These are phyloP conservation scores for Rutpela maculata DNA, from an alignment of 2,888 invertebrate species.

Conservation along the genomic window DNA sequence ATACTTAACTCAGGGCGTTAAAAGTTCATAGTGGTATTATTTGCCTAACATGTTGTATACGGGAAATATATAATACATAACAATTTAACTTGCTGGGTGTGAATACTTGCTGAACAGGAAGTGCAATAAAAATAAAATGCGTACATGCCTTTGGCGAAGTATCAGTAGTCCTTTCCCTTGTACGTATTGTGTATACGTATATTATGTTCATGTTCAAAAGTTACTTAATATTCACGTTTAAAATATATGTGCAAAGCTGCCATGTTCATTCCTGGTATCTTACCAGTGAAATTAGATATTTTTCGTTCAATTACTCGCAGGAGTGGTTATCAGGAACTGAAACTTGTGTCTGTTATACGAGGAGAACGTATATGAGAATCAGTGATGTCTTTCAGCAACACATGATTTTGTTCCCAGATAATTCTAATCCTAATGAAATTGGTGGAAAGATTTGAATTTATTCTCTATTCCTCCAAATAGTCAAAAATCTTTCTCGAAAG, in stretches of 20 bases:
- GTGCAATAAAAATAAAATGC: constrained; percentile 18
- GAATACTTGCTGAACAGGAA: constrained; percentile 12
- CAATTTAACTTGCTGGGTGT: constrained; percentile 5
- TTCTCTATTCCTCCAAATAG: too few relatives aligned
- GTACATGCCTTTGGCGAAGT: constrained; percentile 7
- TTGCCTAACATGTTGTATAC: constrained; percentile 20
- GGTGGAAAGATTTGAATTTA: too few relatives aligned
- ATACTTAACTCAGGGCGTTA: neutral
- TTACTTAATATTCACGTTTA: constrained; percentile 1
- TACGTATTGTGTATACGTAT: constrained; percentile 10
- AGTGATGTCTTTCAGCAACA: too few relatives aligned
- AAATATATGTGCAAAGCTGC: neutral
- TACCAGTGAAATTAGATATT: neutral
- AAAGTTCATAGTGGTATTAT: constrained; percentile 10
- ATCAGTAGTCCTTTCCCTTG: constrained; percentile 10
- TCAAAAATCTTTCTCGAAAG: too few relatives aligned
- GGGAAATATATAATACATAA: neutral
- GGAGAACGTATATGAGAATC: too few relatives aligned
- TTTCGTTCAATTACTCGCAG: neutral
- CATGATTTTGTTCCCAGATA: too few relatives aligned
- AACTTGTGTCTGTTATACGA: too few relatives aligned
- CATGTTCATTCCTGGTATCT: neutral
- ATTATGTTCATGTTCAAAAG: neutral
- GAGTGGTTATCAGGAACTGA: too few relatives aligned
- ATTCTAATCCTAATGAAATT: too few relatives aligned